A percentile compares a stretch with the other conserved stretches of the same genome.
These are phyloP conservation scores for Spicauda simplicius DNA, from an alignment of 2,888 invertebrate genomes.

Conservation along the genomic window DNA sequence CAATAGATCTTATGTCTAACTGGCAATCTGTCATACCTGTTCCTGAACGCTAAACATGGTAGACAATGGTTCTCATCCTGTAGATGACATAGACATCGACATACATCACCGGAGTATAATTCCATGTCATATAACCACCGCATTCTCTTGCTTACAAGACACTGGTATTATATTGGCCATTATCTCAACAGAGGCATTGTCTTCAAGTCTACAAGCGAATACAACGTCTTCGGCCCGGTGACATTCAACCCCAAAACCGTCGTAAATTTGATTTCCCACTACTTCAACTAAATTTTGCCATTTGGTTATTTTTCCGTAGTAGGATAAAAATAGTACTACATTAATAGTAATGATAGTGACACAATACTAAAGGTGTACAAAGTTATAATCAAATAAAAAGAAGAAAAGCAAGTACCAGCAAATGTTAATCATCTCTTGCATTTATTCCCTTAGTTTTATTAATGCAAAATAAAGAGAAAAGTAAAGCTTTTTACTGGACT, in stretches of 20 bases:
- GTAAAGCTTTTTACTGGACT: too few relatives aligned
- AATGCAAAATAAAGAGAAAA: too few relatives aligned
- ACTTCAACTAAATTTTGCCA: too few relatives aligned
- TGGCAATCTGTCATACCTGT: background rate
- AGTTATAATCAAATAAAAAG: too few relatives aligned
- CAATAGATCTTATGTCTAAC: too few relatives aligned
- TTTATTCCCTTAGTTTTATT: too few relatives aligned
- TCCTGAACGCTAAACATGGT: background rate
- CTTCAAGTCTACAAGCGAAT: conserved; percentile 2
- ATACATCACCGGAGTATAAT: conserved; percentile 16
- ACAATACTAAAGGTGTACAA: too few relatives aligned
- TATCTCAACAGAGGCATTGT: conserved; percentile 23
- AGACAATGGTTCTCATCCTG: conserved; percentile 2
- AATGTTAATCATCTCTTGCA: too few relatives aligned
- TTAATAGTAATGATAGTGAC: too few relatives aligned
- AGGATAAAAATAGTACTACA: too few relatives aligned
- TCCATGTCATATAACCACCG: conserved; percentile 12
- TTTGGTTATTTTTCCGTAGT: too few relatives aligned
- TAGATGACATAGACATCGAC: conserved; percentile 2
- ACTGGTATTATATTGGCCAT: conserved; percentile 14
- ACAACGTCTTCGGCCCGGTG: conserved; percentile 1
- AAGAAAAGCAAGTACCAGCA: too few relatives aligned
- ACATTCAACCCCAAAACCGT: background rate
- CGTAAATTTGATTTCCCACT: background rate
- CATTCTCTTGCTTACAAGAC: conserved; percentile 26